A percentile compares a stretch with the other conserved stretches of the same genome.
These are phyloP conservation scores for Cossypha caffra DNA, from an alignment of 2,797 vertebrate genomes.

Conservation along the genomic window DNA sequence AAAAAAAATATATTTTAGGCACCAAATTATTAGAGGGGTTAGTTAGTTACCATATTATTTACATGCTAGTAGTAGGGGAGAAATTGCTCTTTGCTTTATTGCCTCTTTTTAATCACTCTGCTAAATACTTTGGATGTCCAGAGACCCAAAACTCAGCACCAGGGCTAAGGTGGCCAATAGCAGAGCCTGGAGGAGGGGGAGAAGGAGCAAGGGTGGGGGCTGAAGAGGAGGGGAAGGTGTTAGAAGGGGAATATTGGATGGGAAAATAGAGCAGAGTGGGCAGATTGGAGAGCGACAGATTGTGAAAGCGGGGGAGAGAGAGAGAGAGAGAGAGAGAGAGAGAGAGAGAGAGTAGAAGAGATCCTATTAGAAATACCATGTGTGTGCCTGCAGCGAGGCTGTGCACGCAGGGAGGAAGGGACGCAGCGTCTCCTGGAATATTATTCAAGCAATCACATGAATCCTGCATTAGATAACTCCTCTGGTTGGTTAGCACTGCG, in stretches of 20 bases:
- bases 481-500: slow-evolving; percentile 23
- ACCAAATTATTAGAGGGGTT: not conserved
- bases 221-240: slow-evolving; percentile 45
- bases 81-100: not conserved
- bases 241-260: slow-evolving; percentile 50
- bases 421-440: not conserved
- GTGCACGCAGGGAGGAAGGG: slow-evolving; percentile 4
- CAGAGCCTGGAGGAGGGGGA: not conserved
- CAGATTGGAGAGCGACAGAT: slow-evolving; percentile 68
- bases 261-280: slow-evolving; percentile 67
- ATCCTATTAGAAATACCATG: slow-evolving; percentile 57
- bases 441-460: slow-evolving; percentile 46
- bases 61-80: not conserved
- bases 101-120: not conserved
- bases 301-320: slow-evolving; percentile 58
- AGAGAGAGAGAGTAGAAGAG: not conserved
- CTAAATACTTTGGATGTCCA: not conserved
- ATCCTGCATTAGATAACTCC: slow-evolving; percentile 17
- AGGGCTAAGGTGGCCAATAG: not conserved
- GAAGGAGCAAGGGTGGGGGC: not conserved
- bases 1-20: not conserved
- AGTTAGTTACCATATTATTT: not conserved
- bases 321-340: not conserved
- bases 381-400: slow-evolving; percentile 3
- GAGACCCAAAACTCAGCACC: not conserved